A percentile compares a stretch with the other conserved stretches of the same genome.
phyloP scores from a whole-genome alignment of 2,888 invertebrate species.

The Pyralis farinalis region DNA sequence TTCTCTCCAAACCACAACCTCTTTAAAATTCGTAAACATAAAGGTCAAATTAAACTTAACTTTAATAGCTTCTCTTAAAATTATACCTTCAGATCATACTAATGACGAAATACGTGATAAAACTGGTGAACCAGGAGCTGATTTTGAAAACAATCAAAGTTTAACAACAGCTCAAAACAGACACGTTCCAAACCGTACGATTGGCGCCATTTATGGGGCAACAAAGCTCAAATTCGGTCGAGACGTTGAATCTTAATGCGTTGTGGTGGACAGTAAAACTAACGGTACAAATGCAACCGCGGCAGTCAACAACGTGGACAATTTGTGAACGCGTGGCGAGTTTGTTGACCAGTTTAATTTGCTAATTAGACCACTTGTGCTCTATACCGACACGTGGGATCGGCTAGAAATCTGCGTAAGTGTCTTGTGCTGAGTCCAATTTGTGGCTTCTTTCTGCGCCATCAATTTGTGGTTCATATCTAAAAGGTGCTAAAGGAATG shows the following conservation, averaged over 20 bases:
- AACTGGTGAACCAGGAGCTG: neutral
- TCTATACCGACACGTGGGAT: too few relatives aligned
- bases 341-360: neutral
- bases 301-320: neutral
- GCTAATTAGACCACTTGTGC: neutral
- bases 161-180: slow-evolving; percentile 25
- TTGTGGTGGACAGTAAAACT: neutral
- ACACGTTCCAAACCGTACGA: slow-evolving; percentile 5
- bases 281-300: neutral
- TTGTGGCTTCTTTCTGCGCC: too few relatives aligned
- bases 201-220: slow-evolving; percentile 3
- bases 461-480: too few relatives aligned
- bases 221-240: slow-evolving; percentile 1
- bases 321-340: neutral
- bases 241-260: neutral
- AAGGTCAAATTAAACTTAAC: too few relatives aligned
- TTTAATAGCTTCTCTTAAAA: too few relatives aligned
- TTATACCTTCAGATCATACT: neutral
- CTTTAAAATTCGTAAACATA: too few relatives aligned
- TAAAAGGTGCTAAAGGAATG: too few relatives aligned
- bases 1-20: too few relatives aligned
- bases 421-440: too few relatives aligned
- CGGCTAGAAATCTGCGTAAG: too few relatives aligned
- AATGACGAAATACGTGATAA: neutral
- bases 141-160: slow-evolving; percentile 33